A percentile compares a stretch with the other conserved stretches of the same genome.
These are phyloP conservation scores for Penaeus vannamei DNA, from an alignment of 1,140 invertebrate species.

Conservation along the genomic window DNA sequence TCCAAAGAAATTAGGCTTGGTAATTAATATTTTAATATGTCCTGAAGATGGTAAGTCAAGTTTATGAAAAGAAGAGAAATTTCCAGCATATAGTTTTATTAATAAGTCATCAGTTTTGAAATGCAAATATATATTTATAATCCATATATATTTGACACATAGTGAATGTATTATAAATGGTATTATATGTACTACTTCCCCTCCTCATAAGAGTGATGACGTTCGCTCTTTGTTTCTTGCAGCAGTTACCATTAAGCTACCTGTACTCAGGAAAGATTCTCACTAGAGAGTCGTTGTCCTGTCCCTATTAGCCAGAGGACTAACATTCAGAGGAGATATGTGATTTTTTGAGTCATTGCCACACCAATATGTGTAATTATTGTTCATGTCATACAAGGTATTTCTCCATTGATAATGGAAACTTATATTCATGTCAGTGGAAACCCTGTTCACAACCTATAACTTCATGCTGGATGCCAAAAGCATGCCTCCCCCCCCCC, in stretches of 20 bases:
- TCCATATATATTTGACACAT: constrained; percentile 3
- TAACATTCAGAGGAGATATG: constrained; percentile 64
- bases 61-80: too few species aligned
- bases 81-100: too few species aligned
- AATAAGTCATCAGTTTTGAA: background rate
- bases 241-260: constrained; percentile 54
- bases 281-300: constrained; percentile 57
- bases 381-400: constrained; percentile 59
- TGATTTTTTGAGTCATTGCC: constrained; percentile 61
- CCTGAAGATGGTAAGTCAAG: too few species aligned
- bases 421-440: constrained; percentile 55
- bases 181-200: constrained; percentile 57
- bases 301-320: constrained; percentile 63
- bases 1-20: too few species aligned
- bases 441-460: constrained; percentile 56
- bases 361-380: constrained; percentile 61
- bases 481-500: constrained; percentile 54
- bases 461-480: constrained; percentile 60
- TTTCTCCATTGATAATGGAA: constrained; percentile 55
- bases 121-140: constrained; percentile 3
- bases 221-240: constrained; percentile 41
- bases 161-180: constrained; percentile 14
- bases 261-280: constrained; percentile 63
- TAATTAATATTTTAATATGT: too few species aligned
- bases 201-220: constrained; percentile 42